A percentile compares a stretch with the other conserved stretches of the same genome.
Evolutionary conservation across 2,797 vertebrate species (phyloP).

Genomic region (Masticophis lateralis): DNA sequence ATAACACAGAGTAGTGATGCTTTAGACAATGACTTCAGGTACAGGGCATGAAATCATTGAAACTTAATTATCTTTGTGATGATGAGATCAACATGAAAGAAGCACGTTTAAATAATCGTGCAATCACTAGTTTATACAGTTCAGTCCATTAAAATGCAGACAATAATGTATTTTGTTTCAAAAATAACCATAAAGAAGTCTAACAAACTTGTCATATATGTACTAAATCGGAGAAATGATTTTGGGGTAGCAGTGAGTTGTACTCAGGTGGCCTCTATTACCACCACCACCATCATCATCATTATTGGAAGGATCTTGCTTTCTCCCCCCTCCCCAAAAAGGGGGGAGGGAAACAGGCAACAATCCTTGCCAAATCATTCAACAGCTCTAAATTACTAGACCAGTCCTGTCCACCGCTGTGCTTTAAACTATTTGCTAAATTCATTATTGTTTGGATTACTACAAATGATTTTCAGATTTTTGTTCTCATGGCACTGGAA

Average conservation of each 20-base stretch:
- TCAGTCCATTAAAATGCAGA: slow-evolving; percentile 43
- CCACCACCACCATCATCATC: slow-evolving; percentile 4
- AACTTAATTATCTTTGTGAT: slow-evolving; percentile 25
- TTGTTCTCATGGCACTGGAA: slow-evolving; percentile 66
- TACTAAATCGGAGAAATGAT: slow-evolving; percentile 16
- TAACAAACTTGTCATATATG: slow-evolving; percentile 60
- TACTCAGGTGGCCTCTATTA: slow-evolving; percentile 80
- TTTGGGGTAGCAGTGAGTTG: slow-evolving; percentile 58
- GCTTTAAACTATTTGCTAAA: slow-evolving; percentile 72
- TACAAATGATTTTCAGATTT: slow-evolving; percentile 64
- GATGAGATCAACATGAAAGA: slow-evolving; percentile 41
- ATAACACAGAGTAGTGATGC: slow-evolving; percentile 11
- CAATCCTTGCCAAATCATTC: slow-evolving; percentile 65
- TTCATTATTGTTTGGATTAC: slow-evolving; percentile 69
- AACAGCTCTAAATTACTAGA: slow-evolving; percentile 69
- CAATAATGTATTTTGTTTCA: slow-evolving; percentile 48
- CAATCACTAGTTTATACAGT: slow-evolving; percentile 20
- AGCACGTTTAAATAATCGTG: background rate
- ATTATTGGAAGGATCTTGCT: slow-evolving; percentile 52
- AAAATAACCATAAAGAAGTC: slow-evolving; percentile 50
- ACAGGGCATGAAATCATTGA: slow-evolving; percentile 25
- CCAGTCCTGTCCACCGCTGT: slow-evolving; percentile 61
- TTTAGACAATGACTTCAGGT: slow-evolving; percentile 51
- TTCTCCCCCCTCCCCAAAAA: slow-evolving; percentile 29
- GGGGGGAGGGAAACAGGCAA: slow-evolving; percentile 63